Evolutionary conservation across 2,888 invertebrate species (phyloP).

Genomic region (Cheilosia vulpina): DNA sequence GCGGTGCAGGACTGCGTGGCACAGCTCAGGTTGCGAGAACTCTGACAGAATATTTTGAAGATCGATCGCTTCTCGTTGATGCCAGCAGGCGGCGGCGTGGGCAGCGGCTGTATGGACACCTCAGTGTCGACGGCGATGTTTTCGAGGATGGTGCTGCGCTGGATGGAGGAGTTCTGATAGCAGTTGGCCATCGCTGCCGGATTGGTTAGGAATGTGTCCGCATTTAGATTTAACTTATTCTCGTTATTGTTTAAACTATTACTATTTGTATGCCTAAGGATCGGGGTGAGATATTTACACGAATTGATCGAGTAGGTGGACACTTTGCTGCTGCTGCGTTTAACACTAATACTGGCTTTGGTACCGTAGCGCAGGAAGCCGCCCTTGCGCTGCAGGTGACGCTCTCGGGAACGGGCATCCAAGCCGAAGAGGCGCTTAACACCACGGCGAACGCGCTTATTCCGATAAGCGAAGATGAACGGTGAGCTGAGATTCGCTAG

Average conservation of each 20-base stretch:
- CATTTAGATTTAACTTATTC: constrained; percentile 44
- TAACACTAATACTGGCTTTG: constrained; percentile 79
- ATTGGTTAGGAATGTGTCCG: constrained; percentile 67
- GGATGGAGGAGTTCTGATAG: constrained; percentile 53
- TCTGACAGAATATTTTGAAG: constrained; percentile 82
- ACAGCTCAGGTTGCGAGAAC: constrained; percentile 81
- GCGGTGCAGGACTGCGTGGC: constrained; percentile 80
- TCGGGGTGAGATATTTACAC: constrained; percentile 81
- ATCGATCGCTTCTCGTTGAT: constrained; percentile 77
- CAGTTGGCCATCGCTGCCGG: constrained; percentile 25
- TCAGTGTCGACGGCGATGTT: constrained; percentile 67
- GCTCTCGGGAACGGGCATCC: constrained; percentile 79
- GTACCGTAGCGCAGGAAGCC: constrained; percentile 77
- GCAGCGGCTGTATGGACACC: constrained; percentile 70
- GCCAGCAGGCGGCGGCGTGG: constrained; percentile 21
- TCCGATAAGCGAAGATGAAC: constrained; percentile 83
- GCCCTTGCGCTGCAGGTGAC: constrained; percentile 79
- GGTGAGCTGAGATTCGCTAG: constrained; percentile 83
- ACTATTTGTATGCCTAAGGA: constrained; percentile 66
- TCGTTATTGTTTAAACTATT: constrained; percentile 61
- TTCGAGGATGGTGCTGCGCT: constrained; percentile 60
- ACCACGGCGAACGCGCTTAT: constrained; percentile 83
- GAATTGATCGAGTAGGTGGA: constrained; percentile 83
- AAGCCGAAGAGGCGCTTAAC: constrained; percentile 82
- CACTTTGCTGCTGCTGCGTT: constrained; percentile 82